Percentiles rank a stretch among this genome's conserved stretches.
These are phyloP conservation scores for Origma solitaria DNA, from an alignment of 2,113 vertebrate species.

Conservation along the genomic window DNA sequence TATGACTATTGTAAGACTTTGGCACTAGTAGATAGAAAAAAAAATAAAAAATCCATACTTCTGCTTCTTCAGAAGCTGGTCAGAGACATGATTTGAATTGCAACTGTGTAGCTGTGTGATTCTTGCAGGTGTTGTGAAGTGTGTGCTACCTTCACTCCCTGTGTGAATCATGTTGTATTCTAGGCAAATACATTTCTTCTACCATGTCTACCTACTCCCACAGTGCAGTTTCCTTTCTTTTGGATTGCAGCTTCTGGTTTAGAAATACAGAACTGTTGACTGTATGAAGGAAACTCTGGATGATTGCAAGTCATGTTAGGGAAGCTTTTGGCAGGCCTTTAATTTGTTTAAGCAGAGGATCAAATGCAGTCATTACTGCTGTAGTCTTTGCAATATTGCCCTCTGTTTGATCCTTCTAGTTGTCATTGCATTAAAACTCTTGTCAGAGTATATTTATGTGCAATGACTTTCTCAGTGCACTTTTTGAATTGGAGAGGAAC, in stretches of 20 bases:
- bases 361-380: not conserved
- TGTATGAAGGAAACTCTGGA: not conserved
- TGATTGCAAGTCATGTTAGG: not conserved
- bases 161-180: not conserved
- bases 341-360: not conserved
- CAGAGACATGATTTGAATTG: not conserved
- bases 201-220: not conserved
- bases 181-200: not conserved
- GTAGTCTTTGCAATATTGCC: not conserved
- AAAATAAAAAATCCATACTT: not conserved
- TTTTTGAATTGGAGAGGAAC: not conserved
- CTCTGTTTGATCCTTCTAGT: not conserved
- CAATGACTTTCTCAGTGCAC: not conserved
- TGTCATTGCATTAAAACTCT: not conserved
- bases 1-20: not conserved
- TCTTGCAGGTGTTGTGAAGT: not conserved
- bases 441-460: not conserved
- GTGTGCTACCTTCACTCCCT: not conserved
- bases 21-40: not conserved
- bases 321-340: not conserved
- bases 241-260: not conserved
- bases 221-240: not conserved
- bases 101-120: not conserved
- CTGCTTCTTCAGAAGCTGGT: not conserved
- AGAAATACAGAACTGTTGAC: not conserved